Evolutionary conservation across 2,888 invertebrate genomes (phyloP).

Genomic region (Theodoxus fluviatilis): DNA sequence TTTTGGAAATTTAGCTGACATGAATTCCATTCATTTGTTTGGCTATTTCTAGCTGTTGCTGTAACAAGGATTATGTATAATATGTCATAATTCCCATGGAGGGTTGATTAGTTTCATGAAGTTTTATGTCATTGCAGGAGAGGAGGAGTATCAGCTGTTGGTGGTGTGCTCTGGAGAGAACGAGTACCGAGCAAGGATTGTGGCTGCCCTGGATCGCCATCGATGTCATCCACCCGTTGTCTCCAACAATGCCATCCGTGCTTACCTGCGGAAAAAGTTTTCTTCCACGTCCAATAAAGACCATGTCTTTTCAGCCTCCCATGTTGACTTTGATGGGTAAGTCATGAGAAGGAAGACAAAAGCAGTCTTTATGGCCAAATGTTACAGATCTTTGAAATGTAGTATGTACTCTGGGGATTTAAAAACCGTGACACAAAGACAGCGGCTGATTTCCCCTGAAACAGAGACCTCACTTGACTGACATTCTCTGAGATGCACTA

Average conservation of each 20-base stretch:
- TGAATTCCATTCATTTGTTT: no score
- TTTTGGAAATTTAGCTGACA: no score
- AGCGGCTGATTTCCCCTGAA: not conserved
- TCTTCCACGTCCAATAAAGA: conserved; percentile 6
- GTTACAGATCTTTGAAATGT: no score
- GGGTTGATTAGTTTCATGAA: no score
- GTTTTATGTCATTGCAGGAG: conserved; percentile 13
- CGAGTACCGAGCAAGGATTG: conserved; percentile 50
- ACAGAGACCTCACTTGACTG: not conserved
- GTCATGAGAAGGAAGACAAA: no score
- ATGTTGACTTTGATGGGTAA: conserved; percentile 36
- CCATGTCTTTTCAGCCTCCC: conserved; percentile 29
- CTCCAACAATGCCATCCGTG: no score
- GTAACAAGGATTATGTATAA: no score
- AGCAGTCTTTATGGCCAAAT: no score
- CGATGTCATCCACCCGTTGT: conserved; percentile 33
- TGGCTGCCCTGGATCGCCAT: conserved; percentile 49
- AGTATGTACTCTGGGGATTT: not conserved
- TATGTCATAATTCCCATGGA: no score
- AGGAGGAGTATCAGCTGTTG: conserved; percentile 39
- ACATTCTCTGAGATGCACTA: not conserved
- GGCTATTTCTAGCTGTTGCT: no score
- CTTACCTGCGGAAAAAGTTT: no score
- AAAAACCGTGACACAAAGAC: not conserved
- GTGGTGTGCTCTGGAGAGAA: conserved; percentile 51